Base-by-base conservation (phyloP, 2,113 vertebrate species). In the Pituophis catenifer region DNA sequence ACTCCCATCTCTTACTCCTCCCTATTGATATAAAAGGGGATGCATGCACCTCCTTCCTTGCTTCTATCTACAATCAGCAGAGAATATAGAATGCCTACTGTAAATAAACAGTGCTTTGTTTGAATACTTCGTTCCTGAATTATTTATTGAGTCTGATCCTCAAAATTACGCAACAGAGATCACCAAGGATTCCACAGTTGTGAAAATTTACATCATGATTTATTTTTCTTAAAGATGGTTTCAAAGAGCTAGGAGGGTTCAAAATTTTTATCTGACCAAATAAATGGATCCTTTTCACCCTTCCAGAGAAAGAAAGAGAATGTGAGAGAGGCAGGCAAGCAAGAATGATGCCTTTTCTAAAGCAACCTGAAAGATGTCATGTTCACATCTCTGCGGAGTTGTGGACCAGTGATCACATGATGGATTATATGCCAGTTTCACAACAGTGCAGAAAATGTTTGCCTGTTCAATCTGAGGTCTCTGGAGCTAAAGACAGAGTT, bases 331-430 rank as follows among this genome's bases (percentile, higher is more conserved):
- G 44, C 53, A 88, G 33, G 52, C 53, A 91, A 26, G 57, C n/a
- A 59, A 92, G 57, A 89, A 52, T 86, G 75, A 94, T 90, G 70
- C 52, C 53, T 90, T 57, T 48, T 86, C 88, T 86, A 92, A 89
- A 90, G 17, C 50, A 92, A 92, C 88, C 57, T 92, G 88, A 92
- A 92, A 59, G 93, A 44, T 87, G 91, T 90, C 91, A 90, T 92
- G 75, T 94, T 87, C 57, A 26, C 57, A 90, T 87, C 58, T 29
- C 50, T 57, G 33, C 21, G 13, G 93, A 88, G 52, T 33, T 50
- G 52, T 92, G 88, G 81, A 87, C 75, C 81, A 87, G 57, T 87
- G 91, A 91, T 57, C 75, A 70, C 52, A 90, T 92, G 88, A 92
- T 92, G 88, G 88, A 94, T 92, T 90, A 88, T 57, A 70, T 90